phyloP scores from a whole-genome alignment of 2,113 vertebrate genomes.

The Calonectris borealis region DNA sequence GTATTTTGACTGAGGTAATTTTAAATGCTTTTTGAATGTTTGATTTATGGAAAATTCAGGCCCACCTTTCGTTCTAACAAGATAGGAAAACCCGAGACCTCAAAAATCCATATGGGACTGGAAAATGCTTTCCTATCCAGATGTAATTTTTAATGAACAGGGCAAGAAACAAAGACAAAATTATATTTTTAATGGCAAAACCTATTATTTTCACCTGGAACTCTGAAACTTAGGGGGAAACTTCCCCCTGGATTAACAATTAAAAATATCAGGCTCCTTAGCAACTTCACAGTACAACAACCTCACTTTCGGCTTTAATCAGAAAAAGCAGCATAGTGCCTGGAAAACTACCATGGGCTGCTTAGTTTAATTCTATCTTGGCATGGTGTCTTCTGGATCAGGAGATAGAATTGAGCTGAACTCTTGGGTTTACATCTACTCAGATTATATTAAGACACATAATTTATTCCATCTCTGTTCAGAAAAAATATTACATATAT shows the following conservation, averaged over 20 bases:
- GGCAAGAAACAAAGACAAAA: neutral
- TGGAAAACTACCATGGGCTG: neutral
- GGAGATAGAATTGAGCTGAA: neutral
- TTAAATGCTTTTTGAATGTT: neutral
- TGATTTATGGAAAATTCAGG: neutral
- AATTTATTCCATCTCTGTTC: neutral
- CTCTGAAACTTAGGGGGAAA: neutral
- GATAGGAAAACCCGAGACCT: neutral
- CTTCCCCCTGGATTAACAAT: neutral
- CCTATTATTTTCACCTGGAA: neutral
- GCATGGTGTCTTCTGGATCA: neutral
- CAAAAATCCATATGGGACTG: neutral
- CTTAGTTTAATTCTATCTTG: neutral
- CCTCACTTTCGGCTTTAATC: neutral
- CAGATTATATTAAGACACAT: neutral
- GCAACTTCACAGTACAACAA: neutral
- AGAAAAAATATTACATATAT: neutral
- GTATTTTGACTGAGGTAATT: neutral
- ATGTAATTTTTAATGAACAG: neutral
- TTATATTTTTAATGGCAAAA: neutral
- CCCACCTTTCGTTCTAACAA: neutral
- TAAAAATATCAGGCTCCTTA: neutral
- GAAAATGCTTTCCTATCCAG: neutral
- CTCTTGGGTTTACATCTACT: neutral
- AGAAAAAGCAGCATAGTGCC: neutral